Evolutionary conservation across 2,113 vertebrate species (phyloP), one percentile per base, ranked within the genome.

Genomic region (Neogobius melanostomus): DNA sequence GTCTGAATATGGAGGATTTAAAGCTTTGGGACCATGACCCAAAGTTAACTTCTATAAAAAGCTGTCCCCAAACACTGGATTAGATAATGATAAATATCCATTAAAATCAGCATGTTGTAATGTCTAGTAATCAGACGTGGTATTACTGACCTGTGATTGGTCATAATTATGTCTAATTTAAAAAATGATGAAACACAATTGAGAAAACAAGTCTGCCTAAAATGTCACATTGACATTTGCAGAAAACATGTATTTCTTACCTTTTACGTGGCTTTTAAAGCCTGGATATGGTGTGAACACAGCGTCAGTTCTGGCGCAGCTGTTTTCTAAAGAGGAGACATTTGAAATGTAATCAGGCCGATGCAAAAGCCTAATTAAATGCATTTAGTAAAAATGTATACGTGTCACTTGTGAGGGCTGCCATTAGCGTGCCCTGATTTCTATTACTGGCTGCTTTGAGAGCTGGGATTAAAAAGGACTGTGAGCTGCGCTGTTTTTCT

Each of bases 211-310:
- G 59, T 16, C 44, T 12, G 51, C 42, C 42, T 61, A 64, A 36
- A 76, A 68, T 53, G 42, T 64, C 50, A 70, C 12, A 16, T 14
- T 69, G 52, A 80, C 16, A 72, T 65, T 69, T 56, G 17, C 52
- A 43, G 43, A 1, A 61, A n/a, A 69, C 50, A 7, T 72, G 10
- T 8, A 56, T 66, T 56, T 72, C 74, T 82, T 85, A 99, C 97
- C 97, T 91, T 97, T 99, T 54, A 99, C 94, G 15, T 99, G 98
- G 90, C 98, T 99, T 94, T 97, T 98, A 90, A 97, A 97, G 86
- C 98, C 98, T 14, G 98, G 97, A 69, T 95, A 98, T 10, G 98
- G 97, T 54, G 97, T 99, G 85, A 99, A 99, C 85, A 99, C 86
- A 0, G 97, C 97, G 85, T 99, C 98, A 63, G 98, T 99, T 92